phyloP scores from a whole-genome alignment of 2,113 vertebrate genomes.

The Dendrocopos noguchii region DNA sequence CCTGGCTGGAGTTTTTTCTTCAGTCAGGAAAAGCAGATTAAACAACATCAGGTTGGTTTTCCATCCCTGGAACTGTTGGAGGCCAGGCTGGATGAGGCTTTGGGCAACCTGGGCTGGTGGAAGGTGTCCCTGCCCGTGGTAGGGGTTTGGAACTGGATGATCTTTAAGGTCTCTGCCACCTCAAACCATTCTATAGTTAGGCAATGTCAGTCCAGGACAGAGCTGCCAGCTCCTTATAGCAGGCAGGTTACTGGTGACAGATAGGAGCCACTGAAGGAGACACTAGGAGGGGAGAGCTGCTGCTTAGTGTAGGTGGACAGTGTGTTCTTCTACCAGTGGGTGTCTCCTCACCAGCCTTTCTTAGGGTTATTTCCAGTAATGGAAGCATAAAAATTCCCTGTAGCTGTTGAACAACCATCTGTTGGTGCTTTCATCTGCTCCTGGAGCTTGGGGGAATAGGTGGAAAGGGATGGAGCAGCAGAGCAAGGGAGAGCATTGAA shows the following conservation, averaged over 20 bases:
- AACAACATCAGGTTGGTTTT: not conserved
- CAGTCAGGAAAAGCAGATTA: not conserved
- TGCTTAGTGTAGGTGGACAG: not conserved
- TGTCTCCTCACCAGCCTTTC: not conserved
- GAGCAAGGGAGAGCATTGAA: not conserved
- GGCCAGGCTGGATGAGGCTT: not conserved
- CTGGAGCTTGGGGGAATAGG: not conserved
- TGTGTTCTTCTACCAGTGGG: not conserved
- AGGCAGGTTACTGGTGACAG: not conserved
- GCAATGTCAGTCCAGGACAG: not conserved
- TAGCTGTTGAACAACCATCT: not conserved
- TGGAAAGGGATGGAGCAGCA: not conserved
- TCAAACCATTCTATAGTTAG: not conserved
- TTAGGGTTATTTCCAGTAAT: not conserved
- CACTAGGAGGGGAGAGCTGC: accelerated
- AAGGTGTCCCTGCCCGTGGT: not conserved
- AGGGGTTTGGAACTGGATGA: not conserved
- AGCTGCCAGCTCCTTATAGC: too few relatives aligned
- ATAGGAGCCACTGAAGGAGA: accelerated
- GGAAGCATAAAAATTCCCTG: not conserved
- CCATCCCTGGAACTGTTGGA: not conserved
- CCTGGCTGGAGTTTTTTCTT: not conserved
- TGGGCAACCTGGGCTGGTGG: not conserved
- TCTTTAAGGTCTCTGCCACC: not conserved
- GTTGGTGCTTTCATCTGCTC: not conserved